Conservation (phyloP, 2,888 invertebrate species). For the Gymnosoma rotundatum region DNA sequence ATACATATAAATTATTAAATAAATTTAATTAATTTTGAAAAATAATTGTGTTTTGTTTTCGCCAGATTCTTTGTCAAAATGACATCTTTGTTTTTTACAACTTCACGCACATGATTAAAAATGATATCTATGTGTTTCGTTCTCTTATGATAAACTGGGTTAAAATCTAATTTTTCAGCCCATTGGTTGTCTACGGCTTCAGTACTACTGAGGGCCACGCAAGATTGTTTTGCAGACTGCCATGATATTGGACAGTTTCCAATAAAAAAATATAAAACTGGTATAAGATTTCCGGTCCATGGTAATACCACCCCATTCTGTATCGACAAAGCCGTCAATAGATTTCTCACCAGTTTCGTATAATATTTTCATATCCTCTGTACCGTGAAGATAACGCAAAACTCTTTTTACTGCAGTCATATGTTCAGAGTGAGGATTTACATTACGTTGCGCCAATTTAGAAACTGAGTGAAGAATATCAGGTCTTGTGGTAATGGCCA, state of each 20-base stretch:
- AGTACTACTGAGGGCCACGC: neutral
- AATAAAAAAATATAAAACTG: neutral
- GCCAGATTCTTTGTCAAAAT: neutral
- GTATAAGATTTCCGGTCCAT: neutral
- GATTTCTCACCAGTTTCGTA: neutral
- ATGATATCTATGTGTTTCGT: conserved; percentile 4
- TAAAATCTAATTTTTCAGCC: neutral
- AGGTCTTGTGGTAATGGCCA: too few species aligned
- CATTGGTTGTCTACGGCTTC: neutral
- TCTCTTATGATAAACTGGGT: neutral
- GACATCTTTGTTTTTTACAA: neutral
- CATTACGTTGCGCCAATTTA: neutral
- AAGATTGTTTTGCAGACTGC: neutral
- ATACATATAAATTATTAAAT: too few species aligned
- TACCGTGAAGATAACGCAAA: neutral
- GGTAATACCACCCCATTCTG: neutral
- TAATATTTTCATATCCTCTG: neutral
- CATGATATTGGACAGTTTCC: neutral
- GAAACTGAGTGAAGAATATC: neutral
- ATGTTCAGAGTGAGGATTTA: neutral
- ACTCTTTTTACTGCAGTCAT: neutral
- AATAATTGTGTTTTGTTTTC: neutral
- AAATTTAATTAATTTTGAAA: too few species aligned
- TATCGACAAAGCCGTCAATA: neutral
- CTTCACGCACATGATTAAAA: neutral